Evolutionary conservation across 2,888 invertebrate genomes (phyloP), one percentile per base, ranked within the genome.

Genomic region (Volucella zonaria): DNA sequence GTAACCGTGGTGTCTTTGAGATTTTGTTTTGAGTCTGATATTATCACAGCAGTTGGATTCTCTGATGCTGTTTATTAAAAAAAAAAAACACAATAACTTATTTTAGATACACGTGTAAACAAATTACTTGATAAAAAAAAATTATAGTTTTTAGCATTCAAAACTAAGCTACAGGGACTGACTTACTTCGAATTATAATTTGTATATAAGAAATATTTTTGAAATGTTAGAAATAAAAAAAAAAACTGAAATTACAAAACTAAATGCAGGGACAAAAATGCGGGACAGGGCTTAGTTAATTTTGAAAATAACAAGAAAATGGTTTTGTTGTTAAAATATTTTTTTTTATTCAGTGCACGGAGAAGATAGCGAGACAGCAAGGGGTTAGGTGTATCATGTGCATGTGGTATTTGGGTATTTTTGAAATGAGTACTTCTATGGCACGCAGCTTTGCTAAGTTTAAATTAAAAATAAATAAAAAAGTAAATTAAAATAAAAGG

Each of bases 1-100:
- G 93, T 92, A 42, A 92, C 91, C 79, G 92, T 92, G 40, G 91
- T 90, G 87, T 92, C 92, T 88, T 91, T 92, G 8, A 91, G 89
- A 89, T 91, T 92, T 85, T 90, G 91, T 88, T 92, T 91, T n/a
- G 92, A 91, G 89, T 92, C 92, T 82, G 91, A 89, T 86, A 90
- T 90, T 89, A 91, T 90, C 90, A 92, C 90, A 90, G 92, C 89
- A 87, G 91, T 91, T 87, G 91, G 90, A 88, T 89, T 90, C 87
- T 91, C 92, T 87, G 89, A 89, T 89, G 92, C 92, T 90, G 87
- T 76, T 47, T 12, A 42, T 18, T 31, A 58, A 15, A 75, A 70
- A 42, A 15, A 66, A 59, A 74, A 54, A 11, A 58, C 59, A 64
- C n/a, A 66, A 42, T 54, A 58, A 1, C 40, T 54, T 14, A 15